Conservation (phyloP, 1,140 invertebrate genomes). For the Psix sp. region DNA sequence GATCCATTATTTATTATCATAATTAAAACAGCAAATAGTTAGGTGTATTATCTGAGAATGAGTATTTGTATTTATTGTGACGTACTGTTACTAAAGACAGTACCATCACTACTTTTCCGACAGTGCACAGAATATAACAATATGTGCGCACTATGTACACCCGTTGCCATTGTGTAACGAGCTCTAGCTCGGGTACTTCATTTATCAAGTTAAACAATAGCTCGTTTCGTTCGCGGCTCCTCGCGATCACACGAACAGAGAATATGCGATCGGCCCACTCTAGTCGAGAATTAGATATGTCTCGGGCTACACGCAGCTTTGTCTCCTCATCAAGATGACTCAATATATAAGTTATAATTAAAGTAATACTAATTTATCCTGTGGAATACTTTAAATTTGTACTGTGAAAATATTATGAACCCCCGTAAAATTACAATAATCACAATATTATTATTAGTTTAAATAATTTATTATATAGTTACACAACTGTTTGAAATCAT, state of each 20-base stretch:
- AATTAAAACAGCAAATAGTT: slow-evolving; percentile 32
- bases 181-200: slow-evolving; percentile 65
- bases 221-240: slow-evolving; percentile 39
- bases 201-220: slow-evolving; percentile 74
- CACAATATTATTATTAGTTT: no score
- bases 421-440: no score
- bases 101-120: slow-evolving; percentile 38
- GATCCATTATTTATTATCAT: neutral
- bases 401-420: no score
- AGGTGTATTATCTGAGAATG: slow-evolving; percentile 6
- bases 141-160: slow-evolving; percentile 53
- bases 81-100: slow-evolving; percentile 13
- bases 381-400: no score
- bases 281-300: slow-evolving; percentile 56
- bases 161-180: slow-evolving; percentile 64
- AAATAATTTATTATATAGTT: no score
- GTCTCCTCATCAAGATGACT: slow-evolving; percentile 41
- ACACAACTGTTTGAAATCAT: no score
- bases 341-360: no score
- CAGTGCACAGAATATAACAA: slow-evolving; percentile 53
- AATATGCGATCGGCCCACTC: slow-evolving; percentile 38
- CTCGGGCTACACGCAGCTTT: slow-evolving; percentile 19
- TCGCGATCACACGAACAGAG: slow-evolving; percentile 44
- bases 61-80: slow-evolving; percentile 20
- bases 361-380: no score